Base-by-base conservation (phyloP, 2,797 vertebrate genomes). In the Natrix natrix region DNA sequence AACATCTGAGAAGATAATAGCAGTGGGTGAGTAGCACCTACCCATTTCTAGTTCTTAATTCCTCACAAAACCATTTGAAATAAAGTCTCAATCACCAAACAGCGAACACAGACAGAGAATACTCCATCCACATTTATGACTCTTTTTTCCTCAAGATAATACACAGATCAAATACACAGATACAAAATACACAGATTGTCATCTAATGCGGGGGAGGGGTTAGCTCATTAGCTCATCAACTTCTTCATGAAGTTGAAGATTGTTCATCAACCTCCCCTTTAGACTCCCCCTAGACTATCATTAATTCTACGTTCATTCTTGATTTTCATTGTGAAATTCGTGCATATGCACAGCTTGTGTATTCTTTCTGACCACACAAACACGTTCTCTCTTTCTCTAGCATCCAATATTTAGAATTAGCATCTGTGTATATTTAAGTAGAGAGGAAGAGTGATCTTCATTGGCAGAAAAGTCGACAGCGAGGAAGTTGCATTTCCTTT, bases 351-450 rank as follows among this genome's bases (percentile, higher is more conserved):
- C 8, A 78, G 17, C 3, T 17, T 78, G 32, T 78, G 16, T 20
- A 78, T 43, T 78, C 3, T 37, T 7, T 22, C 6, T 74, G n/a
- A 74, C 16, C 69, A 43, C 14, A 43, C 69, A 22, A 37, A 43
- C 8, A 10, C 16, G 8, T 37, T 10, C 69, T 74, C 32, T 78
- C 32, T 43, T 95, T 94, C 69, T 92, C 89, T 91, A 92, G 86
- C 8, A n/a, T 87, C n/a, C 83, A 88, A 90, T 16, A 0, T 59
- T 74, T 87, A 88, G 28, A 48, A 91, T 0, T 20, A 92, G 37
- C 90, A 93, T 91, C 92, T 95, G 90, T 91, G 48, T 92, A 87
- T 86, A 87, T 94, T 95, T 96, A 93, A 94, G 26, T 26, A 8
- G 93, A 4, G 24, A 52, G 52, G 89, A 89, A 54, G 13, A 87